Percentiles rank a stretch among this genome's conserved stretches.
Evolutionary conservation across 2,888 invertebrate species (phyloP).

Genomic region (Neria commutata): DNA sequence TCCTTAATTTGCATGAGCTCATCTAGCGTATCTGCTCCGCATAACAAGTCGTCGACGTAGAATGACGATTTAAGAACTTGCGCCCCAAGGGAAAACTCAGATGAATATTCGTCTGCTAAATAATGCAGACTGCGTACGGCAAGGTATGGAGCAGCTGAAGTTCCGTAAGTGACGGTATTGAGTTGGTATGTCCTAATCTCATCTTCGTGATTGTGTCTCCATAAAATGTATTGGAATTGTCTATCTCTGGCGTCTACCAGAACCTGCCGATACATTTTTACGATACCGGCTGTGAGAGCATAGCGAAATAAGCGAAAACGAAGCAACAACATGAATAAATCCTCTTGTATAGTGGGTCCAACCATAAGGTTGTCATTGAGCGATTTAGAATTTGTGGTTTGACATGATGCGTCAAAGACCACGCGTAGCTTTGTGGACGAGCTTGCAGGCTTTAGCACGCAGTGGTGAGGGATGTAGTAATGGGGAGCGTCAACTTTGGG

Average conservation of each 20-base stretch:
- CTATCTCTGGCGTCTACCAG: too few relatives aligned
- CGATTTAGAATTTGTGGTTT: too few relatives aligned
- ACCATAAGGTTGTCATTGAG: constrained; percentile 21
- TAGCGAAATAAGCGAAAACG: too few relatives aligned
- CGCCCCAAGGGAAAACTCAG: background rate
- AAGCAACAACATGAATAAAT: constrained; percentile 23
- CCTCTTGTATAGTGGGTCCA: constrained; percentile 21
- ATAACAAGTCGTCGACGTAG: constrained; percentile 11
- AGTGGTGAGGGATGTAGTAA: too few relatives aligned
- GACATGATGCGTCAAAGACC: too few relatives aligned
- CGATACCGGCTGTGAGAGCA: constrained; percentile 19
- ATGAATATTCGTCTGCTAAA: constrained; percentile 2
- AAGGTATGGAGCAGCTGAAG: background rate
- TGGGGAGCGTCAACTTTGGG: background rate
- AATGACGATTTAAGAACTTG: background rate
- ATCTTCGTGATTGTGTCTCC: background rate
- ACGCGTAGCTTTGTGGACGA: too few relatives aligned
- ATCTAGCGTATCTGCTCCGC: background rate
- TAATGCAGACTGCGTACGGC: constrained; percentile 9
- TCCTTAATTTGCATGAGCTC: constrained; percentile 12
- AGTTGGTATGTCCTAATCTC: background rate
- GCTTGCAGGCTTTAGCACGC: too few relatives aligned
- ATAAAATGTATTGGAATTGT: background rate
- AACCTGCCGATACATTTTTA: constrained; percentile 25
- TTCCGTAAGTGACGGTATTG: constrained; percentile 7